Base-by-base conservation (phyloP, 2,888 invertebrate genomes). In the Calameuta pallipes region DNA sequence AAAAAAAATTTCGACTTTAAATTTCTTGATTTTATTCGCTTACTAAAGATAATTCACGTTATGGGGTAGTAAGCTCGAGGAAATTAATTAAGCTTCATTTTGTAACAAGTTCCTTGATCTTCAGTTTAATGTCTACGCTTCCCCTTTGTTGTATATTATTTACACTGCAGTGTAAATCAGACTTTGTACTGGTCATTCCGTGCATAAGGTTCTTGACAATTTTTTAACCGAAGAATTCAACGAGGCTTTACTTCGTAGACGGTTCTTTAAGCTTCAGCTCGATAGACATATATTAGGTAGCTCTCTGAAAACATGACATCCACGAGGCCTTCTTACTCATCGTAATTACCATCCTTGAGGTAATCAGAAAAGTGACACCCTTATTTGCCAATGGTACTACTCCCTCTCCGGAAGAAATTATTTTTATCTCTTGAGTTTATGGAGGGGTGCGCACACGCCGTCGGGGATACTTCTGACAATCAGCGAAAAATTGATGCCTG, bases 301-400 rank as follows among this genome's bases (percentile, higher is more conserved):
- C 41, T 15, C 15, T 6, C 15, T 4, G 15, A 41, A 41, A 41
- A 56, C 56, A 56, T 23, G 56, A 56, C 56, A 23, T 56, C 1
- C 56, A 23, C 23, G 9, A 41, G 56, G 9, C 4, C 23, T 23
- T 9, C 2, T 2, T 56, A 41, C 9, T 23, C 6, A 23, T 23
- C 23, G 56, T 56, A 56, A 56, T 56, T 56, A 56, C 56, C 56
- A 23, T 23, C 56, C 15, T 37, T 74, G 79, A 79, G 84, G 82
- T 82, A 86, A 86, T 86, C 83, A 78, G 83, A 81, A 85, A 83
- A 82, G 85, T 82, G 83, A 85, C 84, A 82, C 84, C 82, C 83
- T 84, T 83, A 84, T 86, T 86, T 85, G 83, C 84, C 82, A 80
- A 78, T 81, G 81, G 79, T 79, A 80, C 79, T 80, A 79, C 78